phyloP scores from a whole-genome alignment of 2,888 invertebrate genomes.

The Glaucopsyche alexis region DNA sequence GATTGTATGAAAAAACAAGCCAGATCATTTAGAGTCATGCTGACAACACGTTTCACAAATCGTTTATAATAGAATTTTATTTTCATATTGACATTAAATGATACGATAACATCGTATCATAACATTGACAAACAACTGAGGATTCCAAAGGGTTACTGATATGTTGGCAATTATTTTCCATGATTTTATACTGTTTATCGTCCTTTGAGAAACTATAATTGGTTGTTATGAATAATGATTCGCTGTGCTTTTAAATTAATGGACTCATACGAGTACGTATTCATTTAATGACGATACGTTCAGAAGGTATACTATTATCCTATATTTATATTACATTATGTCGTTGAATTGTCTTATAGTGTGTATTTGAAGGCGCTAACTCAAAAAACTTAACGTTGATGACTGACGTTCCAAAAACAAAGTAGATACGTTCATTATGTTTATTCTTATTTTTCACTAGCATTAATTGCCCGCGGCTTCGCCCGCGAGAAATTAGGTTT shows the following conservation, averaged over 20 bases:
- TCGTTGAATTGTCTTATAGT: no score
- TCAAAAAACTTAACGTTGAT: no score
- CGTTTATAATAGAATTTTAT: conserved; percentile 70
- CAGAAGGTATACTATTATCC: no score
- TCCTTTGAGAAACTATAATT: conserved; percentile 31
- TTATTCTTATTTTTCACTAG: no score
- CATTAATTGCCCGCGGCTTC: no score
- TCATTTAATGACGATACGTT: no score
- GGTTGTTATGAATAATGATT: not conserved
- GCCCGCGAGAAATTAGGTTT: no score
- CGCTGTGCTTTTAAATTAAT: conserved; percentile 3
- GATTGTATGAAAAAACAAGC: conserved; percentile 52
- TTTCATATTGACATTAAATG: conserved; percentile 53
- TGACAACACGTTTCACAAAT: conserved; percentile 74
- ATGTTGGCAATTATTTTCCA: conserved; percentile 61
- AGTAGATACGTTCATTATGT: no score
- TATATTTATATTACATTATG: no score
- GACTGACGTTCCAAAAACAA: no score
- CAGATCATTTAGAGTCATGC: conserved; percentile 67
- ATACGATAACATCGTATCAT: conserved; percentile 68
- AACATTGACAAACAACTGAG: conserved; percentile 62
- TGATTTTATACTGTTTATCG: conserved; percentile 49
- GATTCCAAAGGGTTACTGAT: conserved; percentile 57
- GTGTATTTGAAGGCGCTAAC: no score
- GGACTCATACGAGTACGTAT: not conserved